Conservation (phyloP, 2,797 vertebrate genomes). For the Forpus xanthops region DNA sequence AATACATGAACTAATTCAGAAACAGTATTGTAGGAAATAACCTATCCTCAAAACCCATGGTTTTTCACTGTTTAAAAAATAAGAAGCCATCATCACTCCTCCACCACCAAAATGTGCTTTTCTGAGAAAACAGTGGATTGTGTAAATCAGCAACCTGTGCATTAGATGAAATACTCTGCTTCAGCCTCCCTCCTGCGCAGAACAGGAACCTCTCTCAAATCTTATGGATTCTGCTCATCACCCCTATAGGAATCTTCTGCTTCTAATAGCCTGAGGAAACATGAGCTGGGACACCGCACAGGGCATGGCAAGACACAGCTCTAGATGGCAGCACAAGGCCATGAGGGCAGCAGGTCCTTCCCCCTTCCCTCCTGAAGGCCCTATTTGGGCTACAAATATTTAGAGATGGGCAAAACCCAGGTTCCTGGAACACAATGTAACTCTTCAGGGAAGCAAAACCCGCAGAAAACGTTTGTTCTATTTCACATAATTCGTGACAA, state of each 20-base stretch:
- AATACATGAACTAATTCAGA: neutral
- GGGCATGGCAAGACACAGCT: neutral
- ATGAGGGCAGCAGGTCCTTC: neutral
- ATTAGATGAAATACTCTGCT: fast-evolving
- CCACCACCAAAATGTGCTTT: neutral
- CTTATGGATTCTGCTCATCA: neutral
- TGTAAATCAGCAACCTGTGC: fast-evolving
- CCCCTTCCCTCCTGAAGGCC: neutral
- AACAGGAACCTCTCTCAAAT: fast-evolving
- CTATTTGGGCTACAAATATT: neutral
- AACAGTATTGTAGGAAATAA: neutral
- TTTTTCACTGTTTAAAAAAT: neutral
- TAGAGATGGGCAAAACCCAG: fast-evolving
- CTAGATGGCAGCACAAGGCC: constrained; percentile 31
- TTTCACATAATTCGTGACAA: neutral
- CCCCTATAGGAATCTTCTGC: neutral
- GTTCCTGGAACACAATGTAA: neutral
- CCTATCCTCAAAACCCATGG: fast-evolving
- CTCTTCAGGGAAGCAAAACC: neutral
- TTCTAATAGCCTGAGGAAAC: fast-evolving
- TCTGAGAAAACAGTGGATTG: neutral
- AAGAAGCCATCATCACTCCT: neutral
- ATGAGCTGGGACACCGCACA: neutral
- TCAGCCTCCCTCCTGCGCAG: neutral
- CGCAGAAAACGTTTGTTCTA: fast-evolving